These are phyloP conservation scores for Valencia hispanica DNA, from an alignment of 2,797 vertebrate genomes.

Conservation along the genomic window DNA sequence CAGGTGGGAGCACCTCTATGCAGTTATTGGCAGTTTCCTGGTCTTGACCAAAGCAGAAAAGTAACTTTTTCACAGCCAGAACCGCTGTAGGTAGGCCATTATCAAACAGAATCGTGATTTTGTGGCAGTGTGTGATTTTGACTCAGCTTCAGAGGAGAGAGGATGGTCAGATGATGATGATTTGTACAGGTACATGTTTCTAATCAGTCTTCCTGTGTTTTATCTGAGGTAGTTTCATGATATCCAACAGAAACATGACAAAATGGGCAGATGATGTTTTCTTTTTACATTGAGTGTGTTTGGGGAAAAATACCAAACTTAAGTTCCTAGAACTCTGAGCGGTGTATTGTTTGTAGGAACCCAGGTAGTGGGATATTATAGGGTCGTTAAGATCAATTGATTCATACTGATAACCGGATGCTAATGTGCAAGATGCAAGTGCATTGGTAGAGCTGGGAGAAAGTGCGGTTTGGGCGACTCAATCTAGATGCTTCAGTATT, in stretches of 20 bases:
- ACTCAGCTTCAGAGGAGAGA: too few relatives aligned
- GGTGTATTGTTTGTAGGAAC: too few relatives aligned
- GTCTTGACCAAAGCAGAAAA: not conserved
- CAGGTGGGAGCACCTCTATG: not conserved
- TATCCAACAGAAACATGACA: not conserved
- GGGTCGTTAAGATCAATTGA: too few relatives aligned
- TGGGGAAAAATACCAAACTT: too few relatives aligned
- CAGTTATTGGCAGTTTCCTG: not conserved
- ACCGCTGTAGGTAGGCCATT: not conserved
- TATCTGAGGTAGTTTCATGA: not conserved
- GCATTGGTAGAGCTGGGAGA: too few relatives aligned
- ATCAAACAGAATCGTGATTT: not conserved
- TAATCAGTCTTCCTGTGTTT: not conserved
- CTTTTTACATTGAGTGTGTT: not conserved
- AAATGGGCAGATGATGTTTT: not conserved
- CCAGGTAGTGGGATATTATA: too few relatives aligned
- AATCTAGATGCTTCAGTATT: too few relatives aligned
- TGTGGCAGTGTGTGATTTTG: too few relatives aligned
- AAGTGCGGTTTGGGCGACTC: too few relatives aligned
- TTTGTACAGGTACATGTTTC: not conserved
- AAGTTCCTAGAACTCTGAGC: too few relatives aligned
- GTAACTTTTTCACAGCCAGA: not conserved
- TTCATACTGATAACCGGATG: too few relatives aligned
- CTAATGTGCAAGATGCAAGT: too few relatives aligned
- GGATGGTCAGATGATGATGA: not conserved